Evolutionary conservation across 2,113 vertebrate genomes (phyloP), one percentile per base, ranked within the genome.

Genomic region (Aleadryas rufinucha): DNA sequence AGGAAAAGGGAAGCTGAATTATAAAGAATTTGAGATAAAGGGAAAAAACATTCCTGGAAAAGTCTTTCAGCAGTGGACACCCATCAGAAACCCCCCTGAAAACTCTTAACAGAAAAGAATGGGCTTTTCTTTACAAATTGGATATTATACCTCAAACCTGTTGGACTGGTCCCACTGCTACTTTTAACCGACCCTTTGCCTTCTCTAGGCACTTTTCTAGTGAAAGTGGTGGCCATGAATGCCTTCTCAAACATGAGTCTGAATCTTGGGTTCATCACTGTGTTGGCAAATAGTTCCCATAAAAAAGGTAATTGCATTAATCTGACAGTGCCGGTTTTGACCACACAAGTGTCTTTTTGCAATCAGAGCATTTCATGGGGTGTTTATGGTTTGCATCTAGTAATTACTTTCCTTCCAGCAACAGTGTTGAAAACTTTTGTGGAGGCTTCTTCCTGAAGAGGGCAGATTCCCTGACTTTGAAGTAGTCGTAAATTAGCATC

Each of bases 221-320:
- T 99, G 79, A 98, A 96, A 9, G 97, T 99, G 53, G 93, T 72
- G 94, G 99, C 98, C 69, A 89, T 56, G 82, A 99, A 99, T 28
- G 87, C 90, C 65, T 96, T 99, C 87, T 99, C 98, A 13, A 97
- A 97, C 81, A 65, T 86, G 93, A 98, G 98, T 44, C 68, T 98
- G 89, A 97, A 99, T 31, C 95, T 98, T n/a, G 98, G 98, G 72
- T 98, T 93, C n/a, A 77, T 99, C 96, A 98, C 97, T 3, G 91
- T 98, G 75, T 78, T 97, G 84, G 91, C 97, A 53, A 97, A 98
- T 77, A 37, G 20, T 37, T 96, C 97, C 89, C 85, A 68, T 35
- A 26, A 65, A 78, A 54, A 95, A 93, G 87, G 83, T 94, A 95
- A 97, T 23, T 78, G 37, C 64, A 17, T n/a, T 87, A 53, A 68